Evolutionary conservation across 2,888 invertebrate genomes (phyloP).

Genomic region (Acrobasis repandana): DNA sequence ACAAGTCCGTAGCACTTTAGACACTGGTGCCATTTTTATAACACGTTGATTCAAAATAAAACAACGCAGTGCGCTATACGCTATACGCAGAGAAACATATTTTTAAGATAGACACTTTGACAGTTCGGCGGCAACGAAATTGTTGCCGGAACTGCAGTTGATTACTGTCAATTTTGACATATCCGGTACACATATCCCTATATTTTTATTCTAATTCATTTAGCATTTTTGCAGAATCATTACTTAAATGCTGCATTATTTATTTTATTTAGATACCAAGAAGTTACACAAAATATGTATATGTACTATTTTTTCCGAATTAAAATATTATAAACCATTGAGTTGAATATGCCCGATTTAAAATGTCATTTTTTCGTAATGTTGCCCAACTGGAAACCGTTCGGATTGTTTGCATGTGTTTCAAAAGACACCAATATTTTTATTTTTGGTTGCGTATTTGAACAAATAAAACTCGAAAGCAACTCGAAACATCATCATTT

Average conservation of each 20-base stretch:
- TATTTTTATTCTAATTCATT: neutral
- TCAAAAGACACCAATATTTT: too few species aligned
- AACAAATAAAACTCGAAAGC: neutral
- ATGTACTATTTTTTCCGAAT: too few species aligned
- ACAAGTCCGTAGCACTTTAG: conserved; percentile 75
- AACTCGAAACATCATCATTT: neutral
- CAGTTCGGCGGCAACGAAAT: conserved; percentile 73
- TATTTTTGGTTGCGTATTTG: neutral
- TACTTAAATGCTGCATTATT: too few species aligned
- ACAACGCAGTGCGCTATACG: conserved; percentile 44
- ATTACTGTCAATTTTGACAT: conserved; percentile 49
- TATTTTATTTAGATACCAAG: too few species aligned
- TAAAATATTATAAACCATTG: neutral
- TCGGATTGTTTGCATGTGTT: neutral
- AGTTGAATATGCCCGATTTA: neutral
- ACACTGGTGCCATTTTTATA: conserved; percentile 63
- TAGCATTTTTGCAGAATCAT: too few species aligned
- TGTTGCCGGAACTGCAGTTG: conserved; percentile 71
- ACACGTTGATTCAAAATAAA: conserved; percentile 51
- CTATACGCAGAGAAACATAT: conserved; percentile 58
- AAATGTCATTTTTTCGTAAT: neutral
- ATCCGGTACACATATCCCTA: conserved; percentile 47
- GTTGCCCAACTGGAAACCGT: neutral
- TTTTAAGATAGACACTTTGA: conserved; percentile 64
- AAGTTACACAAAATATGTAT: too few species aligned